Evolutionary conservation across 2,888 invertebrate species (phyloP), one percentile per base, ranked within the genome.

Genomic region (Auanema sp.): DNA sequence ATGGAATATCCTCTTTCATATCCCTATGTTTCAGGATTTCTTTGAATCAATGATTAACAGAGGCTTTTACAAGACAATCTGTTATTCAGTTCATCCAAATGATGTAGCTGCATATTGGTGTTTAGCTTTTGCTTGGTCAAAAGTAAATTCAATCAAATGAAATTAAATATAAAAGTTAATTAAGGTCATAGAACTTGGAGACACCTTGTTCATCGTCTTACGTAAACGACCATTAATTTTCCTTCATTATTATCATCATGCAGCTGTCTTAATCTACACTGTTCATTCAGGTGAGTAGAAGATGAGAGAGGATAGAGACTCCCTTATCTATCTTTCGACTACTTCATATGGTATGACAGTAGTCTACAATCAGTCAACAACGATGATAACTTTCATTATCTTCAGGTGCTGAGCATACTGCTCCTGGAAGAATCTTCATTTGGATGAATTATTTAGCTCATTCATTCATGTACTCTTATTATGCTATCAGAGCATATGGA

Each of bases 401-500:
- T 70, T n/a, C 44, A 77, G 78, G 80, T 21, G 80, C 83, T 44
- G 83, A 83, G 54, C 80, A 83, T 68, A 82, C 79, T 8, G 81
- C 83, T 1, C 69, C 83, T 16, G 83, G 83, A 16, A 66, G 81
- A 40, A 77, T 77, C 14, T 84, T 80, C 67, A 81, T 83, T 58
- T 83, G 84, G 3, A 86, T 87, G 86, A 87, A 87, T 78, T 87
- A 84, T 67, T 77, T 84, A 4, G 86, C 86, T 2, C 87, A 87
- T 74, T 84, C 86, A 5, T 79, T 86, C 54, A 87, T 87, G 87
- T 87, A 87, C 77, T 79, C 85, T 0, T 87, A 87, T 76, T 87
- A 87, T 76, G 83, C 85, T 40, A 69, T 86, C n/a, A 70, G 84
- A 44, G 86, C 87, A 1, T 73, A 84, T 67, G 82, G 83, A 53